Evolutionary conservation across 2,113 vertebrate species (phyloP), one percentile per base, ranked within the genome.

Genomic region (Dicerorhinus sumatrensis): DNA sequence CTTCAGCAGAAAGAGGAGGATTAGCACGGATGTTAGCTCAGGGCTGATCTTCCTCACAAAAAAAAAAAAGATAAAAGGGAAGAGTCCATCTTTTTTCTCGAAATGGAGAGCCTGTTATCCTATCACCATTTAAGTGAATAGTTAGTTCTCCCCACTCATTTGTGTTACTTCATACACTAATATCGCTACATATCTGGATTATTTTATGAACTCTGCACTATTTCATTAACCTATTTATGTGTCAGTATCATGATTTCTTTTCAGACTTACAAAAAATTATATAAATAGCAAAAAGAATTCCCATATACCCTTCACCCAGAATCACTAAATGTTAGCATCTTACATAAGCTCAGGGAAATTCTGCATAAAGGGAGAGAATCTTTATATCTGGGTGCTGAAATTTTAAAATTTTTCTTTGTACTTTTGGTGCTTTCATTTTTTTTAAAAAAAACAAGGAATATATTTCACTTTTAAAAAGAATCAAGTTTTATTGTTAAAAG

Each of bases 181-280:
- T 69, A 84, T 56, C 23, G 89, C 23, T n/a, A 82, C 25, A 76
- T 91, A 76, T 58, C 42, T 93, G 46, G 9, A 88, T 89, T 75
- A 94, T 94, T 89, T 93, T 73, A 92, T 42, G 31, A 63, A 79
- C 16, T 82, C 48, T 95, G 14, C 8, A 93, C 67, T 94, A 82
- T 39, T 33, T 48, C 56, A 48, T 18, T n/a, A 54, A 77, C 79
- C 27, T 93, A 33, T 77, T 96, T 94, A 18, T 85, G 31, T 54
- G 20, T 72, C 54, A 60, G 16, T 54, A 46, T 54, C 13, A 73
- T 58, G 54, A 58, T 70, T 70, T 89, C 70, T 58, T 81, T 83
- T 79, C 69, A 94, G 39, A 88, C 39, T 89, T 83, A 77, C 1
- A 89, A 91, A 75, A 87, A 70, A 72, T 21, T 81, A 42, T 18